Evolutionary conservation across 1,140 invertebrate species (phyloP).

Genomic region (Campoletis sonorensis): DNA sequence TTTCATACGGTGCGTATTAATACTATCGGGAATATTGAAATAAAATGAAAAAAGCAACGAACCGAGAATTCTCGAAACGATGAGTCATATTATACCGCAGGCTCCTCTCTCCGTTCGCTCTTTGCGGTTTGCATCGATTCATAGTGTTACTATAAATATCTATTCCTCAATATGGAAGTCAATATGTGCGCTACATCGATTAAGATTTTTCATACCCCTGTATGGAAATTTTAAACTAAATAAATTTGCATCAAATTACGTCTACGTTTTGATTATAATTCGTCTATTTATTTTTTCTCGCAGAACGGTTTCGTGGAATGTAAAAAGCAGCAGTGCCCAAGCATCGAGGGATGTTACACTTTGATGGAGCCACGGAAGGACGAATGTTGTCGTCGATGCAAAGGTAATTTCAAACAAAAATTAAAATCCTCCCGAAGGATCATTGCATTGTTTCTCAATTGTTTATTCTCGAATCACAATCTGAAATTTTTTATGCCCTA

Average conservation of each 20-base stretch:
- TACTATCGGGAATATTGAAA: too few species aligned
- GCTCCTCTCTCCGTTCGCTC: neutral
- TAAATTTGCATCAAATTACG: neutral
- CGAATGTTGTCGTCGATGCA: slow-evolving; percentile 83
- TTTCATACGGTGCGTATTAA: too few species aligned
- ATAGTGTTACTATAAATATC: slow-evolving; percentile 29
- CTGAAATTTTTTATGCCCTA: too few species aligned
- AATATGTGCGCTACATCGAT: neutral
- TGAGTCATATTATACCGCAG: slow-evolving; percentile 22
- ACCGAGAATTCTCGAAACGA: slow-evolving; percentile 25
- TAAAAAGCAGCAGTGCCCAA: slow-evolving; percentile 80
- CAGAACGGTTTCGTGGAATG: slow-evolving; percentile 87
- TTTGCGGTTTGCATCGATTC: slow-evolving; percentile 26
- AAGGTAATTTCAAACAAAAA: slow-evolving; percentile 77
- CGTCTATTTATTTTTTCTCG: slow-evolving; percentile 40
- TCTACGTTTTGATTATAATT: slow-evolving; percentile 31
- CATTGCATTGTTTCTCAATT: too few species aligned
- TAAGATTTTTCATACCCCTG: neutral
- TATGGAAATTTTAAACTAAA: neutral
- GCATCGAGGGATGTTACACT: slow-evolving; percentile 83
- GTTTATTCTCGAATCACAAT: too few species aligned
- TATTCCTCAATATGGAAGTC: slow-evolving; percentile 22
- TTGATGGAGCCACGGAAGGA: slow-evolving; percentile 77
- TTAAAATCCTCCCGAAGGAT: too few species aligned
- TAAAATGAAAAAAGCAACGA: slow-evolving; percentile 1